phyloP scores from a whole-genome alignment of 2,888 invertebrate genomes.

The Napeogenes inachia region DNA sequence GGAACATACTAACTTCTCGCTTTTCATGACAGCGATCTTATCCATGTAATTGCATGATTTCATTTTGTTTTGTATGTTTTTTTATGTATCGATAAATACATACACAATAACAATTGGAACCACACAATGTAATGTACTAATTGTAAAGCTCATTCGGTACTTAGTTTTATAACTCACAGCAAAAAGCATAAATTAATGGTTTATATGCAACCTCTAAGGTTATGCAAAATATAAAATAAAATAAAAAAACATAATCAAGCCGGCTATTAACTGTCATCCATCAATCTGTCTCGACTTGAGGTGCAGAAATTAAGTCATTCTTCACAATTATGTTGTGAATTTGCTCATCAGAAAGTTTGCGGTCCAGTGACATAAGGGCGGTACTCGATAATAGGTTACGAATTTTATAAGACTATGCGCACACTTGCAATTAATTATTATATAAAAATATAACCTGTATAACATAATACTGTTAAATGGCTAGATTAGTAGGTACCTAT shows the following conservation, averaged over 20 bases:
- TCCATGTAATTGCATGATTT: conserved; percentile 7
- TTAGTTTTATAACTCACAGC: too few species aligned
- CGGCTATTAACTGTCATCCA: conserved; percentile 36
- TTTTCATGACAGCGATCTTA: conserved; percentile 26
- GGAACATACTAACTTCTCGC: conserved; percentile 18
- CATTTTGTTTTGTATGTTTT: too few species aligned
- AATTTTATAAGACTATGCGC: background rate
- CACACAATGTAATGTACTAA: too few species aligned
- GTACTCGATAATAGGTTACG: background rate
- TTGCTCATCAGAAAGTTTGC: conserved; percentile 22
- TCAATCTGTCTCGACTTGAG: conserved; percentile 43
- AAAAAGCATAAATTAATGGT: background rate
- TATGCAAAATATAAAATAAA: conserved; percentile 17
- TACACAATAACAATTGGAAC: too few species aligned
- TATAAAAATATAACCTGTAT: too few species aligned
- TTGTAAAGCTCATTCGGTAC: too few species aligned
- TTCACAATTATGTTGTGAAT: conserved; percentile 40
- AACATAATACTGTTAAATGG: too few species aligned
- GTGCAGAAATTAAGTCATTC: conserved; percentile 52
- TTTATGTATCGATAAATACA: too few species aligned
- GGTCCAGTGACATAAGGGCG: conserved; percentile 6
- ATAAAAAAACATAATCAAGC: conserved; percentile 25
- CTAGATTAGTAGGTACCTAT: too few species aligned
- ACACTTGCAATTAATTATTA: background rate
- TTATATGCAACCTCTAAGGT: background rate